Evolutionary conservation across 1,140 invertebrate species (phyloP).

Genomic region (Drosophila tsacasi): DNA sequence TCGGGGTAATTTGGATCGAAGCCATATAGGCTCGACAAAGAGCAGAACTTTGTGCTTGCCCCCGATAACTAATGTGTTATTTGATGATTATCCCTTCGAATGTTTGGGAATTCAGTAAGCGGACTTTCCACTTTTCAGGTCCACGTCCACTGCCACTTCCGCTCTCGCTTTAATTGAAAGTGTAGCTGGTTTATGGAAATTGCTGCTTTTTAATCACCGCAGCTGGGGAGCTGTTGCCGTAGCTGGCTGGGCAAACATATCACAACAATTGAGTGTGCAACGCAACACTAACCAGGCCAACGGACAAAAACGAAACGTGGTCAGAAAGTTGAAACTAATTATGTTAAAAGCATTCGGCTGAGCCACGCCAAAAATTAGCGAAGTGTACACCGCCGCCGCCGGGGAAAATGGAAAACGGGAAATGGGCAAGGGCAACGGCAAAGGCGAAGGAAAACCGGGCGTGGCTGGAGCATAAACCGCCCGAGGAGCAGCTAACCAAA

Average conservation of each 20-base stretch:
- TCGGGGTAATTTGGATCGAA: conserved; percentile 56
- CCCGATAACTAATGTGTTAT: conserved; percentile 68
- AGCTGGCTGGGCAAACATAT: conserved; percentile 30
- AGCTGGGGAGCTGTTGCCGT: conserved; percentile 2
- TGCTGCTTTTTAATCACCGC: conserved; percentile 43
- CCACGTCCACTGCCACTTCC: conserved; percentile 56
- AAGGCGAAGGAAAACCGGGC: conserved; percentile 10
- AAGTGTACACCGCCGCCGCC: conserved; percentile 27
- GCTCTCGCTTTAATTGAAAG: conserved; percentile 54
- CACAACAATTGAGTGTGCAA: conserved; percentile 63
- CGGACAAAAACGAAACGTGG: conserved; percentile 81
- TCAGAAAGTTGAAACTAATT: conserved; percentile 81
- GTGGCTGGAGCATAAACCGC: conserved; percentile 22
- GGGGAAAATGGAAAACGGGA: not conserved
- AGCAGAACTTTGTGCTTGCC: conserved; percentile 55
- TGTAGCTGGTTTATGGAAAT: conserved; percentile 51
- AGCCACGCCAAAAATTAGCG: conserved; percentile 67
- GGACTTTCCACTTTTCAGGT: conserved; percentile 30
- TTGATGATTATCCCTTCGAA: conserved; percentile 60
- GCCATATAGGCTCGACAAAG: conserved; percentile 42
- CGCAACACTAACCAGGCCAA: conserved; percentile 78
- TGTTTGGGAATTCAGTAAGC: conserved; percentile 51
- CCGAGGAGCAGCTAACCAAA: conserved; percentile 55
- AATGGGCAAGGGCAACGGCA: conserved; percentile 3
- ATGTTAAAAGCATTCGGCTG: conserved; percentile 77